These are phyloP conservation scores for Dryoscopus gambensis DNA, from an alignment of 2,113 vertebrate genomes.

Conservation along the genomic window DNA sequence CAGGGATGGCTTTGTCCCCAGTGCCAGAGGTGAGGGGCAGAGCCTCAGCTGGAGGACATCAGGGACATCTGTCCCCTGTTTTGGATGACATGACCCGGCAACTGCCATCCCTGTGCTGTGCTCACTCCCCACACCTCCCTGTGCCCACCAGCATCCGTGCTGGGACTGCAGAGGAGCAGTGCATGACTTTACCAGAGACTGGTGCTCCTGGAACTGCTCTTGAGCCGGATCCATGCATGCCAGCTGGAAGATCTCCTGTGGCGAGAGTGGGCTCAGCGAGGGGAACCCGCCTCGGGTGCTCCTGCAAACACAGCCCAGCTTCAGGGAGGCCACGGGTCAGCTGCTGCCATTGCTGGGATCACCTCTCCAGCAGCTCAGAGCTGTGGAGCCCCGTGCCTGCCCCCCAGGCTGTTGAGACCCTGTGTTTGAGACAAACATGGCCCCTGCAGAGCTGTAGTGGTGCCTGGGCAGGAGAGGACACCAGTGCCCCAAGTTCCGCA, in stretches of 20 bases:
- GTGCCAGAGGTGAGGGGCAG: not conserved
- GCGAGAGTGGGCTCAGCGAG: slow-evolving; percentile 89
- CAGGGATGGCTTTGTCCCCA: not conserved
- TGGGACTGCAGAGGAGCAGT: not conserved
- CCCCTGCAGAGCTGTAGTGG: not conserved
- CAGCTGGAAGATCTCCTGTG: slow-evolving; percentile 92
- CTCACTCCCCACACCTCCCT: not conserved
- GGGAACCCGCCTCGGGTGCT: slow-evolving; percentile 84
- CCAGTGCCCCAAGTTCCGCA: not conserved
- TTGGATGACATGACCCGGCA: not conserved
- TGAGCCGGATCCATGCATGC: slow-evolving; percentile 77
- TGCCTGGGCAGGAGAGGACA: not conserved
- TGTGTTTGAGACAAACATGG: not conserved
- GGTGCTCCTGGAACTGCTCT: slow-evolving; percentile 81
- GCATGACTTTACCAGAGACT: slow-evolving; percentile 84
- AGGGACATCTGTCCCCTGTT: not conserved
- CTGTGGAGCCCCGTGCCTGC: rapidly evolving
- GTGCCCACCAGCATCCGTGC: not conserved
- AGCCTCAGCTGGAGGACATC: not conserved
- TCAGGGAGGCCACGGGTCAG: not conserved
- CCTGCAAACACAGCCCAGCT: slow-evolving; percentile 69
- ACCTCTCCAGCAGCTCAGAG: not conserved
- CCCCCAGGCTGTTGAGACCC: not conserved
- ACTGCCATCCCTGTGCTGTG: not conserved
- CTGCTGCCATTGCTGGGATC: not conserved